Percentiles rank a stretch among this genome's conserved stretches.
Conservation (phyloP, 2,888 invertebrate genomes). For the Cephus pulcher region DNA sequence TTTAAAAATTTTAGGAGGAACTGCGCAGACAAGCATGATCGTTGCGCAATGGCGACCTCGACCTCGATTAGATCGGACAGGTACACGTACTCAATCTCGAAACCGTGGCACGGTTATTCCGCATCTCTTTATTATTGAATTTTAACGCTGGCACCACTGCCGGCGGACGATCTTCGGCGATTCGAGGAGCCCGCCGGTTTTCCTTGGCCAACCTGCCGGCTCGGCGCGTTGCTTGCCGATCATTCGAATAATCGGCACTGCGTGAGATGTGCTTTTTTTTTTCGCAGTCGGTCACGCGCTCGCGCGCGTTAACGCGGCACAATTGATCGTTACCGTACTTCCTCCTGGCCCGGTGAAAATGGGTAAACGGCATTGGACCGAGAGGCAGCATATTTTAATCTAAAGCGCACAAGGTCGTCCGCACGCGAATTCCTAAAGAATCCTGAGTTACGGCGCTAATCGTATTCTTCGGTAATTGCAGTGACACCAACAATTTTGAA, state of each 20-base stretch:
- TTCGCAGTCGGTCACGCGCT: background rate
- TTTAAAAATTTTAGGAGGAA: background rate
- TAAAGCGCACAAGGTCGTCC: background rate
- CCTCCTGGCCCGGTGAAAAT: background rate
- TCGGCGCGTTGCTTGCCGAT: background rate
- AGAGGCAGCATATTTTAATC: background rate
- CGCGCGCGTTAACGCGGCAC: background rate
- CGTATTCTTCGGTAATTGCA: background rate
- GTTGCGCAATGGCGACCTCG: conserved; percentile 19
- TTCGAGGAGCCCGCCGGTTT: background rate
- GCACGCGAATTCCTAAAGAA: too few relatives aligned
- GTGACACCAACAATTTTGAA: too few relatives aligned
- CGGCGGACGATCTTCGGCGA: background rate
- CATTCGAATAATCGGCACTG: background rate
- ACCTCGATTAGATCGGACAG: conserved; percentile 17
- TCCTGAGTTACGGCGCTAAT: background rate
- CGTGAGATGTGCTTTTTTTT: too few relatives aligned
- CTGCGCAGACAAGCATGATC: conserved; percentile 5
- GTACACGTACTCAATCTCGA: background rate
- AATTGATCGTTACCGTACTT: background rate
- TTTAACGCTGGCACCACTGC: conserved; percentile 2
- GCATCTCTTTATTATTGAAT: conserved; percentile 9
- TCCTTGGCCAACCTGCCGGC: background rate
- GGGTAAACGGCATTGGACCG: background rate
- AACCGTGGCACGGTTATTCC: conserved; percentile 3